phyloP scores from a whole-genome alignment of 2,113 vertebrate species.

The Psittacus erithacus region DNA sequence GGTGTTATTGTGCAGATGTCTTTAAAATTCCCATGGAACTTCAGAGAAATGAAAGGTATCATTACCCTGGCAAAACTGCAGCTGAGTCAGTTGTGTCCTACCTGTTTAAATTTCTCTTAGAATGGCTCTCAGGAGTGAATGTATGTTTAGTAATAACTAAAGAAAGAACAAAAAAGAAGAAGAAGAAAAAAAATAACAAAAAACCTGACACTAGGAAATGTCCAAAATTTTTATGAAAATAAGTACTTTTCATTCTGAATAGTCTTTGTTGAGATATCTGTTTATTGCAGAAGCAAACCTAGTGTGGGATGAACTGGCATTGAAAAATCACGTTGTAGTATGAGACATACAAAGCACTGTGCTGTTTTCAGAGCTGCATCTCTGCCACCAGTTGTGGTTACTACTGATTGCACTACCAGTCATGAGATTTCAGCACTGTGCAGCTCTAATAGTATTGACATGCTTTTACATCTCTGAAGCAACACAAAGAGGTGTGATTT shows the following conservation, averaged over 20 bases:
- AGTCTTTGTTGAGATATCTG: background rate
- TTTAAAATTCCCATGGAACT: background rate
- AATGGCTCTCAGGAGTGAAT: background rate
- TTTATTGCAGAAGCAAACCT: background rate
- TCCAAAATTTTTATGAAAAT: background rate
- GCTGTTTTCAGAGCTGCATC: background rate
- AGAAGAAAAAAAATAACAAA: background rate
- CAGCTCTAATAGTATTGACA: background rate
- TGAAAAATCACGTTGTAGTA: background rate
- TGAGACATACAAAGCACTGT: background rate
- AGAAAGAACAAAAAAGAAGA: background rate
- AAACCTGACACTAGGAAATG: background rate
- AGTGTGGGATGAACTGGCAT: background rate
- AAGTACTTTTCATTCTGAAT: background rate
- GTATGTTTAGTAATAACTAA: background rate
- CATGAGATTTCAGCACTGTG: background rate
- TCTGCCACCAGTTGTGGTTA: background rate
- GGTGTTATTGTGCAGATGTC: background rate
- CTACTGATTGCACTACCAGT: background rate
- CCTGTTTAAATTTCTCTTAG: background rate
- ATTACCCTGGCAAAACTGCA: background rate
- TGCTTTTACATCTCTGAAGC: background rate
- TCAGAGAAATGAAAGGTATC: background rate
- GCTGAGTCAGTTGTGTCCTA: background rate
- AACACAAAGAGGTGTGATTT: background rate